Evolutionary conservation across 2,113 vertebrate species (phyloP), one percentile per base, ranked within the genome.

Genomic region (Malaclemys terrapin): DNA sequence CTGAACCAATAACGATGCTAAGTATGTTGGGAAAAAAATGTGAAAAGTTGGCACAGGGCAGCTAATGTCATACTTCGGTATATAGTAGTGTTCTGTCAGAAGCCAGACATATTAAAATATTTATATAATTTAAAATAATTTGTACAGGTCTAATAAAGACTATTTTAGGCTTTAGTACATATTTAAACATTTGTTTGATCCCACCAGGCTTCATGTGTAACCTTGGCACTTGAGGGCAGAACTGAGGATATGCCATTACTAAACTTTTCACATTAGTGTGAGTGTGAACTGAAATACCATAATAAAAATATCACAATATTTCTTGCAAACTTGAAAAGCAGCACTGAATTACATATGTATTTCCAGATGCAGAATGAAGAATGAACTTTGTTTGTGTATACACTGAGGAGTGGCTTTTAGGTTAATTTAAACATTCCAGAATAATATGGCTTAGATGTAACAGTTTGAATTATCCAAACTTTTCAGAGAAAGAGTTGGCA

Each of bases 51-150:
- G 96, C 97, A 94, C 42, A 85, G 91, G 17, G 50, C 69, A 31
- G 49, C 56, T 31, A 85, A 90, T 98, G 96, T 96, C 97, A 97
- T 97, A 95, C 96, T 97, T 96, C n/a, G 95, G 96, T 85, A 96
- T 93, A 96, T 93, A 98, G 96, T 94, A 93, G 97, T 96, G 97
- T 97, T 97, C 95, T 98, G 97, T 98, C 95, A 95, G 94, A 98
- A 97, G 96, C 96, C 95, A 98, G 97, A 98, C 97, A 96, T 97
- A 98, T 95, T 97, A 97, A 97, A 98, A 98, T 98, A 98, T 98
- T 98, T 98, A 97, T 96, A 97, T 97, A 98, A 98, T 97, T 98
- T 98, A 97, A 98, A 98, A 98, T 97, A 98, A 98, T 98, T 98
- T 98, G 96, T 97, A 96, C 93, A 97, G 96, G 97, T 97, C 97